Evolutionary conservation across 2,113 vertebrate genomes (phyloP).

Genomic region (Psittacus erithacus): DNA sequence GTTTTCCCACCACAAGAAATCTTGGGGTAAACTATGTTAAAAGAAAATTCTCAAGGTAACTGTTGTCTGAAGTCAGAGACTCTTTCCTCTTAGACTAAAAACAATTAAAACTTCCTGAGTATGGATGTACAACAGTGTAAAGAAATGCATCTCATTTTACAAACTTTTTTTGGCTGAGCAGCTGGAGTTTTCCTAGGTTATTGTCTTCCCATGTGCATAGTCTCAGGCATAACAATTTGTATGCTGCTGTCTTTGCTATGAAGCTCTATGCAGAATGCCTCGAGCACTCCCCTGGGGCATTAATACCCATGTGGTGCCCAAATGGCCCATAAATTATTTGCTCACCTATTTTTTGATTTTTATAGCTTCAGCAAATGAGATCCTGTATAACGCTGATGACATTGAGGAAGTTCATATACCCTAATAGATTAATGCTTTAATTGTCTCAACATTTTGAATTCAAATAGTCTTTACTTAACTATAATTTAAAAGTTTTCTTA

Average conservation of each 20-base stretch:
- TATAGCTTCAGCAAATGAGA: not conserved
- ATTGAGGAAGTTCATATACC: not conserved
- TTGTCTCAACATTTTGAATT: not conserved
- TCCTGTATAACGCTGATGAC: not conserved
- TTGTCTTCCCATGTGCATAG: not conserved
- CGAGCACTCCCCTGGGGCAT: not conserved
- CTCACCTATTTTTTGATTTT: not conserved
- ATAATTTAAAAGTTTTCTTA: not conserved
- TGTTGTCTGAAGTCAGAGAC: not conserved
- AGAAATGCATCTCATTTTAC: not conserved
- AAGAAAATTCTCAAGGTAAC: not conserved
- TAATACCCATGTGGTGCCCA: not conserved
- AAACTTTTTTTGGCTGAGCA: not conserved
- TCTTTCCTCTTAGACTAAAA: not conserved
- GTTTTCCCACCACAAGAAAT: not conserved
- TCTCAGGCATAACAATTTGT: not conserved
- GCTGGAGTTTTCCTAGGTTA: not conserved
- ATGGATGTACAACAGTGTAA: fast-evolving
- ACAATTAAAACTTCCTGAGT: fast-evolving
- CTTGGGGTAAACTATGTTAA: not conserved
- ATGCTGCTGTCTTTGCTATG: not conserved
- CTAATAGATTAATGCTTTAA: not conserved
- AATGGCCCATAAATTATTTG: slow-evolving; percentile 14
- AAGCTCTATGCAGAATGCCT: not conserved
- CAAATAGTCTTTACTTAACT: not conserved